A percentile compares a stretch with the other conserved stretches of the same genome.
These are phyloP conservation scores for Oegoconia quadripuncta DNA, from an alignment of 2,888 invertebrate genomes.

Conservation along the genomic window DNA sequence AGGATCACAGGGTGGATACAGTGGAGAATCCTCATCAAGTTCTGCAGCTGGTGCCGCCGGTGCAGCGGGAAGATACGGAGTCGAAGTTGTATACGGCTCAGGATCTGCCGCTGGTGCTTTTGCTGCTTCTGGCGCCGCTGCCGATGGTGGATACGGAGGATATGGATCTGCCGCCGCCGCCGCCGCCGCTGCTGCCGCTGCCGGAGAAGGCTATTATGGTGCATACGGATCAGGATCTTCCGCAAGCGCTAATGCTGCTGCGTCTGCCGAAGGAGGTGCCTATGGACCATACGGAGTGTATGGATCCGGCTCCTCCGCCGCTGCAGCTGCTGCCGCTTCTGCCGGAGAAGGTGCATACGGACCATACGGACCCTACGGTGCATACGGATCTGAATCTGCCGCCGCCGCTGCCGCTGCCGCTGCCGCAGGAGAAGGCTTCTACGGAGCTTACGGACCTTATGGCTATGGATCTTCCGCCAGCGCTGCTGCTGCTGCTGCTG, in stretches of 20 bases:
- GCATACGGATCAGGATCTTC: not conserved
- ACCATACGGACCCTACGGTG: conserved; percentile 5
- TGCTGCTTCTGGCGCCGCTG: not conserved
- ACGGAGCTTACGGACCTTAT: conserved; percentile 5
- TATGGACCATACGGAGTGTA: not conserved
- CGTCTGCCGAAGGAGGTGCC: too few relatives aligned
- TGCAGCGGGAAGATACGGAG: conserved; percentile 5
- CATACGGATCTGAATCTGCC: conserved; percentile 5
- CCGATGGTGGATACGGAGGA: not conserved
- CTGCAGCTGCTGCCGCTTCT: not conserved
- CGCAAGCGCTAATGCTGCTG: too few relatives aligned
- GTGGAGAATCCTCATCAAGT: not conserved
- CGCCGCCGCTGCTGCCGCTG: not conserved
- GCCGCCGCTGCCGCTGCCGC: conserved; percentile 1
- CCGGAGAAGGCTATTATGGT: not conserved
- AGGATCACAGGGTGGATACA: not conserved
- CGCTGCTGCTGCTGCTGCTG: not conserved
- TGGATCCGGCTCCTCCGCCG: too few relatives aligned
- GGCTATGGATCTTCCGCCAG: not conserved
- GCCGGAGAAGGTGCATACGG: not conserved
- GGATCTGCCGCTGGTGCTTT: not conserved
- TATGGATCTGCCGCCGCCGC: not conserved
- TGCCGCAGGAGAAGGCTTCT: conserved; percentile 1
- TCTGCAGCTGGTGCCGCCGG: not conserved
- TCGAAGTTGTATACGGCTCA: not conserved